Base-by-base conservation (phyloP, 2,888 invertebrate species). In the Microdon myrmicae region DNA sequence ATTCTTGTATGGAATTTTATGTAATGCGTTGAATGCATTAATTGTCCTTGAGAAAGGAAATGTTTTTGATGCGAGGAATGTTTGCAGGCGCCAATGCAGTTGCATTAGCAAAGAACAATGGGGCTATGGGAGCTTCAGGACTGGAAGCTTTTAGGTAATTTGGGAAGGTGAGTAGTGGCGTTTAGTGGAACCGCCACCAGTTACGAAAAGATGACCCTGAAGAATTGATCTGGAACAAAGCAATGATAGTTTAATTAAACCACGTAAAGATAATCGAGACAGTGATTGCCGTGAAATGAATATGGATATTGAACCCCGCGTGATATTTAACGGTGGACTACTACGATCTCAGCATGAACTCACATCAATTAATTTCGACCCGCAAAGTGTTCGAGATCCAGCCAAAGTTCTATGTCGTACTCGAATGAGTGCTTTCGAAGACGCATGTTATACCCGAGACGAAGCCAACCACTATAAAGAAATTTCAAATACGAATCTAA, bases 361-460 rank as follows among this genome's bases (percentile, higher is more conserved):
- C 23, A 22, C 22, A 10, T 12, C 44, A n/a, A n/a, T n/a, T n/a
- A 17, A 56, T 68, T 80, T 80, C 37, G 81, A 83, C 75, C 82
- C 89, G 61, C 84, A 83, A 64, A 86, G 78, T 2, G 71, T 76
- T n/a, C 72, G 86, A 49, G 92, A 93, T 81, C 89, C 89, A 29
- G 89, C 91, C 49, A 88, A 89, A 64, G 88, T 90, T 55, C 82
- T 93, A 61, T 90, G 91, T 74, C 85, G 93, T 37, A 85, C 88
- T 68, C 86, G 89, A 22, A 85, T 90, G 75, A 90, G 88, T 43
- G 93, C 93, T 73, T 92, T 89, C 77, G 94, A 95, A 79, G 94
- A 94, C 79, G 94, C 95, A 81, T 92, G 93, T 77, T 94, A 94
- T 80, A 90, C 92, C 70, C 85, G 93, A 68, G 94, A 95, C 79